Evolutionary conservation across 2,113 vertebrate species (phyloP), one percentile per base, ranked within the genome.

Genomic region (Excalfactoria chinensis): DNA sequence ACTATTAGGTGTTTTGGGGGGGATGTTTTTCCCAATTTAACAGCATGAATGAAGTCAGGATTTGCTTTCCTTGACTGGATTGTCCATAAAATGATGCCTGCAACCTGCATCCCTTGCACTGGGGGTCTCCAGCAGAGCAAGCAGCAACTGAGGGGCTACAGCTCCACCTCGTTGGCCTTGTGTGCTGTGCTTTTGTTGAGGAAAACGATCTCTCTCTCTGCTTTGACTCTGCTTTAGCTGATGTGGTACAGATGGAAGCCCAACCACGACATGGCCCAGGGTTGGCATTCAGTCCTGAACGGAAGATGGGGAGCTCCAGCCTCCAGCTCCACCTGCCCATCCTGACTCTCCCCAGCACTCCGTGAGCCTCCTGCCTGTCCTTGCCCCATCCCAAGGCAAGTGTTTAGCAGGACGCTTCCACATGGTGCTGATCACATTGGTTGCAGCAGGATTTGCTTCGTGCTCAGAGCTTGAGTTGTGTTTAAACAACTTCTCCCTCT

Each of bases 401-500:
- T 0, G 1, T 25, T 79, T 58, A 4, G 25, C 0, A 2, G 82
- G 40, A 16, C 32, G 25, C 28, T 75, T 62, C 71, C n/a, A 5
- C 13, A 1, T 25, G n/a, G 30, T 21, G 1, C 22, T 62, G 83
- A 35, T 60, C 30, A 64, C 18, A 4, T 9, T 25, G 60, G 6
- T 30, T 56, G 67, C 7, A 20, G 44, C 20, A 28, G 41, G 34
- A 63, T 79, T 76, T 3, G 3, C 67, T 44, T 55, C 3, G 37
- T 44, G 22, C 56, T 78, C 30, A 13, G 26, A 34, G 40, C 55
- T 74, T 74, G 49, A 32, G 49, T 18, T 22, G 35, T 22, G 30
- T 67, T 82, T 28, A 18, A 63, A 59, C 25, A 15, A 3, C 43
- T 68, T 59, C 11, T 72, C 23, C 15, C n/a, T 48, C 22, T 34